Percentiles rank a stretch among this genome's conserved stretches.
phyloP scores from a whole-genome alignment of 2,888 invertebrate genomes.

The Subacronicta megacephala region DNA sequence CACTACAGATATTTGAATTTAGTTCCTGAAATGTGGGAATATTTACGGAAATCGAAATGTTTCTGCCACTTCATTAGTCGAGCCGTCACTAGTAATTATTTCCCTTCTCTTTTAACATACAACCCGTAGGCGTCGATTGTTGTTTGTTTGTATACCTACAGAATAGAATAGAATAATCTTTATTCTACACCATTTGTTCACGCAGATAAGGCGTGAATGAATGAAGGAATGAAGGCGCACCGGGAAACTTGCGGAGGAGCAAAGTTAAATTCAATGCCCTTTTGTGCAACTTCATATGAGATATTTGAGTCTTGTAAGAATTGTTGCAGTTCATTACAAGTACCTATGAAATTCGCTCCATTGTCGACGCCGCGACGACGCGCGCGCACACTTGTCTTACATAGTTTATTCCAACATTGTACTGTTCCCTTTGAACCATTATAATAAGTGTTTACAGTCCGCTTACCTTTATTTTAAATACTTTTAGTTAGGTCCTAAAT shows the following conservation, averaged over 20 bases:
- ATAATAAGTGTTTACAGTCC: too few species aligned
- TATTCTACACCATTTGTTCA: too few species aligned
- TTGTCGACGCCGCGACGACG: too few species aligned
- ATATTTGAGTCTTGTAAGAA: neutral
- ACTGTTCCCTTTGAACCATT: too few species aligned
- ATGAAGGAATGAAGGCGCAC: too few species aligned
- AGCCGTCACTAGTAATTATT: slow-evolving; percentile 38
- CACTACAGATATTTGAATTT: slow-evolving; percentile 1
- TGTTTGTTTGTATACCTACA: slow-evolving; percentile 2
- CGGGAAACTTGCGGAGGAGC: too few species aligned
- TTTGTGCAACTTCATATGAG: neutral
- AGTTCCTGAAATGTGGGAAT: slow-evolving; percentile 40
- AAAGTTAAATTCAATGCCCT: neutral
- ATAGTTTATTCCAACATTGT: too few species aligned
- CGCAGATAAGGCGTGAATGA: too few species aligned
- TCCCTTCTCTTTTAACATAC: slow-evolving; percentile 31
- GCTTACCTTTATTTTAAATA: too few species aligned
- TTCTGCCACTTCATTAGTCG: slow-evolving; percentile 34
- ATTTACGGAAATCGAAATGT: slow-evolving; percentile 39
- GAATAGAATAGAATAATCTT: too few species aligned
- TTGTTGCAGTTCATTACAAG: neutral
- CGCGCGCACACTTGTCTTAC: too few species aligned
- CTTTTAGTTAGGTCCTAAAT: too few species aligned
- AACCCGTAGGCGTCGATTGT: slow-evolving; percentile 1
- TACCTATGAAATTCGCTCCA: neutral